Conservation (phyloP, 2,888 invertebrate genomes). For the Andrena minutula region DNA sequence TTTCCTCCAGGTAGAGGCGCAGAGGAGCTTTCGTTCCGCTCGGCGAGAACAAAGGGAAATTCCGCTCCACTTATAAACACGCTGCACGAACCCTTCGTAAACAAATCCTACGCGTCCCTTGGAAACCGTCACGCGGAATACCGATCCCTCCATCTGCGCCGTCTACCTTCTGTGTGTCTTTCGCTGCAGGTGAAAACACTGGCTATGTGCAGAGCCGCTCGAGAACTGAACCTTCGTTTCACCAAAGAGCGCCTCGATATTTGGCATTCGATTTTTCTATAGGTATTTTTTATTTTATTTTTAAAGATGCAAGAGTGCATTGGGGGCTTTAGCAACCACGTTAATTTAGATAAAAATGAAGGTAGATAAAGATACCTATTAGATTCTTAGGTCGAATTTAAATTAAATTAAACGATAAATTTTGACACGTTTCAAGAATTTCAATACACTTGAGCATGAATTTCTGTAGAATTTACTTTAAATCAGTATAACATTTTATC, state of each 20-base stretch:
- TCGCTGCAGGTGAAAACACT: slow-evolving; percentile 26
- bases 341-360: no score
- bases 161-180: background rate
- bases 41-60: slow-evolving; percentile 76
- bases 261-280: background rate
- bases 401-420: no score
- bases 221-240: background rate
- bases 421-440: no score
- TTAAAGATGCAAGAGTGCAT: no score
- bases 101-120: slow-evolving; percentile 61
- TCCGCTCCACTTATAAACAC: slow-evolving; percentile 77
- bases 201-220: background rate
- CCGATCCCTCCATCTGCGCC: slow-evolving; percentile 28
- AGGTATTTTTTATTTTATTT: no score
- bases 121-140: slow-evolving; percentile 40
- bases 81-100: slow-evolving; percentile 75
- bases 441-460: no score
- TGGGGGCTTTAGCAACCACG: no score
- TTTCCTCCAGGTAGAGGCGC: slow-evolving; percentile 61
- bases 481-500: no score
- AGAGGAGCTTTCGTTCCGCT: slow-evolving; percentile 20
- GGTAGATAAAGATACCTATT: no score
- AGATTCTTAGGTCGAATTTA: no score
- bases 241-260: background rate
- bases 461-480: no score